phyloP scores from a whole-genome alignment of 2,113 vertebrate species.

The Saccopteryx bilineata region DNA sequence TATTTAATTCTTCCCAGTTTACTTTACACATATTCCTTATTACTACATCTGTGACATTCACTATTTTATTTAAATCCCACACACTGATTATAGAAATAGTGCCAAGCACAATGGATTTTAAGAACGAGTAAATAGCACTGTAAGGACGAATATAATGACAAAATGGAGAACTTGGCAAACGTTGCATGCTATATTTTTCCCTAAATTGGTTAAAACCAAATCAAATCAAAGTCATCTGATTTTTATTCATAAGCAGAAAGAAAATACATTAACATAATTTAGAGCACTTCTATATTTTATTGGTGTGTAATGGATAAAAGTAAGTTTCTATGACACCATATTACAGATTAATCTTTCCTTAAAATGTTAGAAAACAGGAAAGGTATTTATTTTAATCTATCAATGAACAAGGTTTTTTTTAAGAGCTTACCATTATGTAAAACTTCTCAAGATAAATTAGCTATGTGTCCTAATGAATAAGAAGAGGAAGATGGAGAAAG shows the following conservation, averaged over 20 bases:
- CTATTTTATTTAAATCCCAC: not conserved
- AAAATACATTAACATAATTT: conserved; percentile 31
- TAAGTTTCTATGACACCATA: not conserved
- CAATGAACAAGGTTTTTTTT: not conserved
- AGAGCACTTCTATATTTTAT: not conserved
- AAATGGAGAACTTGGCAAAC: not conserved
- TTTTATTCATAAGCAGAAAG: conserved; percentile 44
- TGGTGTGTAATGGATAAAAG: conserved; percentile 10
- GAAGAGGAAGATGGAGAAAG: not conserved
- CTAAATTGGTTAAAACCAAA: not conserved
- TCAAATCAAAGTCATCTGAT: conserved; percentile 13
- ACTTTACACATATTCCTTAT: not conserved
- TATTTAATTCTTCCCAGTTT: not conserved
- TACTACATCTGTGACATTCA: not conserved
- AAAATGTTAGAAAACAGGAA: not conserved
- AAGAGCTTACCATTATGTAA: not conserved
- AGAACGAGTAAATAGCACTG: not conserved
- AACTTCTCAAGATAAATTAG: not conserved
- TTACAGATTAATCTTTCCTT: conserved; percentile 22
- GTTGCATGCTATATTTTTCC: not conserved
- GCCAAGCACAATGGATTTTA: not conserved
- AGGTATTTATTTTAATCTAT: not conserved
- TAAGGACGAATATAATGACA: not conserved
- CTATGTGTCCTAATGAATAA: not conserved
- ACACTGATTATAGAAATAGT: not conserved